Base-by-base conservation (phyloP, 2,797 vertebrate genomes). In the Centroberyx gerrardi region DNA sequence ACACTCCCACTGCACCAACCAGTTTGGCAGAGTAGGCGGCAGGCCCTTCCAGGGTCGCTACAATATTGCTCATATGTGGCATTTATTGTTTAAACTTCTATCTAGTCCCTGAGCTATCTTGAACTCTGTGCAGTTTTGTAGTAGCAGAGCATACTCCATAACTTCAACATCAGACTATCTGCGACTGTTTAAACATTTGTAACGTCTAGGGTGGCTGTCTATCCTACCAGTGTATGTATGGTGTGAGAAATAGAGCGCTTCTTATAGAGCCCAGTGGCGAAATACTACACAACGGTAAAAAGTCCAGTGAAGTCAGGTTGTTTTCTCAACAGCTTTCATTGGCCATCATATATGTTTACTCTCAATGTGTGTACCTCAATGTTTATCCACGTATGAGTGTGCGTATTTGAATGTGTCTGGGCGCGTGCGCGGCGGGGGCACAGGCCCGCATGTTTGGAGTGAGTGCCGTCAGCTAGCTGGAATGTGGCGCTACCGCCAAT, bases 401-500 rank as follows among this genome's bases (percentile, higher is more conserved):
- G 82, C 81, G 86, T 86, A 69, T 85, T 59, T 90, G 69, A 87
- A 82, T 86, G 87, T 85, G 90, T 88, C 72, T 87, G 84, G 90
- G 88, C 84, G 83, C 71, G 67, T 83, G 80, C 46, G 54, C 48
- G 68, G 78, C 73, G 65, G 87, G 88, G 80, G 86, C 79, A 83
- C 81, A 90, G 91, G 83, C 87, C 91, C 75, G 82, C 90, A 90
- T 92, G 91, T 92, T 93, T 90, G 90, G 90, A 92, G 94, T 85
- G 88, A 83, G 90, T 92, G 93, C 93, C 87, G 93, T 95, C 90
- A 94, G 94, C 95, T 92, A 95, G 91, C 94, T 94, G 95, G 95
- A 95, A 96, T 95, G 93, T 88, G 92, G 87, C 89, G 88, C 91
- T 93, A 93, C 95, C 95, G 95, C 95, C 96, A 95, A 95, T 94